phyloP scores from a whole-genome alignment of 2,797 vertebrate species.

The Danionella dracula region DNA sequence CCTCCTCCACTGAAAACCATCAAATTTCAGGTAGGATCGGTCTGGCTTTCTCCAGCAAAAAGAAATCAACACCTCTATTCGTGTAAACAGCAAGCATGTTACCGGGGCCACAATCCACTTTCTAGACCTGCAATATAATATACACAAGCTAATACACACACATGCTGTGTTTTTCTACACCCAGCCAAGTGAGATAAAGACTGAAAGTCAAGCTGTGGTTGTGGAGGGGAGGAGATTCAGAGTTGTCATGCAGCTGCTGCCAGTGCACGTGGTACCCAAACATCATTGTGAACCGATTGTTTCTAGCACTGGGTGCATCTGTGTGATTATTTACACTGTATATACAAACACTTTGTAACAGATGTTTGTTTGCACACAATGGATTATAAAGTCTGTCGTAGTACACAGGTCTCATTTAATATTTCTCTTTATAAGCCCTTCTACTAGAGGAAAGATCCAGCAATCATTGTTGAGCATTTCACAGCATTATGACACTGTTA shows the following conservation, averaged over 20 bases:
- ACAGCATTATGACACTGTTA: too few species aligned
- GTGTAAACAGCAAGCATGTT: constrained; percentile 37
- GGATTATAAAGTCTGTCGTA: not conserved
- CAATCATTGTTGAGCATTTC: too few species aligned
- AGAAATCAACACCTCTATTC: constrained; percentile 37
- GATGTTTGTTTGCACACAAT: constrained; percentile 19
- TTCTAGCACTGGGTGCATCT: constrained; percentile 30
- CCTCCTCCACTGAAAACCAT: constrained; percentile 44
- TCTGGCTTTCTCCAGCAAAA: constrained; percentile 47
- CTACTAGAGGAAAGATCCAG: too few species aligned
- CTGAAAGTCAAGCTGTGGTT: constrained; percentile 64
- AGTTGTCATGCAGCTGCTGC: constrained; percentile 50
- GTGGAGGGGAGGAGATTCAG: constrained; percentile 27
- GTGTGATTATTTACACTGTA: constrained; percentile 12
- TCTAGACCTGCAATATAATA: constrained; percentile 43
- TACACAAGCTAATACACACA: constrained; percentile 44
- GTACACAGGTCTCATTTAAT: too few species aligned
- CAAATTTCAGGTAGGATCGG: constrained; percentile 20
- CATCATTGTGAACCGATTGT: constrained; percentile 33
- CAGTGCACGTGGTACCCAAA: constrained; percentile 39
- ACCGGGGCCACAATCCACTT: constrained; percentile 24
- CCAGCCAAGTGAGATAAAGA: constrained; percentile 78
- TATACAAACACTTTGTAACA: constrained; percentile 18
- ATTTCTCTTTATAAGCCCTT: too few species aligned
- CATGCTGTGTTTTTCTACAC: constrained; percentile 72